A percentile compares a stretch with the other conserved stretches of the same genome.
These are phyloP conservation scores for Actinopyga echinites DNA, from an alignment of 53 echinoderm and acorn worm species.

Conservation along the genomic window DNA sequence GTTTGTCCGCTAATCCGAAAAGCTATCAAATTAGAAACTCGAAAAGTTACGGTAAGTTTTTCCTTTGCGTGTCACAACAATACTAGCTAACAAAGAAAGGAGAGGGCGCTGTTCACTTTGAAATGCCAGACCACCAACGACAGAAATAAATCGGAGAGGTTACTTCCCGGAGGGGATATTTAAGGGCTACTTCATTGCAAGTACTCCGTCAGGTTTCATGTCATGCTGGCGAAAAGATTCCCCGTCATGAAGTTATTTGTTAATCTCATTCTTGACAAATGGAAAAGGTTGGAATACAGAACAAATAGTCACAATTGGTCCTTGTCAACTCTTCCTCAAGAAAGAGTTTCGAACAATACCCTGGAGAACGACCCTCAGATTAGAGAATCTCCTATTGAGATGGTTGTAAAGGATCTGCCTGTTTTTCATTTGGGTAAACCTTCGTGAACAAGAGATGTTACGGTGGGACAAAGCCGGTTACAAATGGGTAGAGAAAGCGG, in stretches of 20 bases:
- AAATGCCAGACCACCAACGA: constrained; percentile 14
- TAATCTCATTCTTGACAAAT: constrained; percentile 5
- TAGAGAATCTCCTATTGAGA: background rate
- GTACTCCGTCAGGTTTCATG: constrained; percentile 10
- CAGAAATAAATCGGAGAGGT: background rate
- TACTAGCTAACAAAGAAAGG: background rate
- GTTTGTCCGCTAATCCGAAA: constrained; percentile 31
- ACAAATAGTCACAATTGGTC: background rate
- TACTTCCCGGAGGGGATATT: background rate
- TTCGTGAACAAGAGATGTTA: constrained; percentile 14
- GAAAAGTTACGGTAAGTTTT: background rate
- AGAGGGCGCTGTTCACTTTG: constrained; percentile 11
- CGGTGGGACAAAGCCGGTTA: background rate
- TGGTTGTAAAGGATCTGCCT: constrained; percentile 11
- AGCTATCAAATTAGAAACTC: constrained; percentile 31
- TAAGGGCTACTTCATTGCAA: background rate
- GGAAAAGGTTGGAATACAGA: constrained; percentile 3
- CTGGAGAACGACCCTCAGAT: constrained; percentile 1
- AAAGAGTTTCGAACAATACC: constrained; percentile 8
- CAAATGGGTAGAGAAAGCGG: constrained; percentile 26
- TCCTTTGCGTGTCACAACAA: background rate
- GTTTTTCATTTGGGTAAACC: constrained; percentile 34
- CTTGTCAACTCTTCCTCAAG: constrained; percentile 1
- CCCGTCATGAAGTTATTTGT: constrained; percentile 33
- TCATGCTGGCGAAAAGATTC: background rate